Evolutionary conservation across 2,797 vertebrate genomes (phyloP), one percentile per base, ranked within the genome.

Genomic region (Orestias chungarensis): DNA sequence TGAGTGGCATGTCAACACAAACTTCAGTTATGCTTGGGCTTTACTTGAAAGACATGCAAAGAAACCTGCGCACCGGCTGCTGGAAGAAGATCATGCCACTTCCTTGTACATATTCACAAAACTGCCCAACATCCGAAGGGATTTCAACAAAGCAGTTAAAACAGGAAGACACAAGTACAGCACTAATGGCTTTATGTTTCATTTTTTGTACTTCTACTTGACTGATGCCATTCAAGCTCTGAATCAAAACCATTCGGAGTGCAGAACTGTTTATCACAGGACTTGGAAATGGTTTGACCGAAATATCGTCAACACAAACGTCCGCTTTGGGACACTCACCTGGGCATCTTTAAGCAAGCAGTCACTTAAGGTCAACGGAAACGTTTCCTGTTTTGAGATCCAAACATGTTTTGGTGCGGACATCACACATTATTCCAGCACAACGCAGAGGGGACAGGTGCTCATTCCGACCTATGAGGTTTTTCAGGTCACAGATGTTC

Each of bases 321-420:
- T 89, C 44, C 81, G 84, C 9, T 87, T 89, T 15, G 86, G 88
- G 3, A 50, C 27, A 25, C 86, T 89, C 11, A 69, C 40, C 7
- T 84, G 73, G 79, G 47, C 2, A 0, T 14, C 66, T 20, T 70
- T 57, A 7, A 73, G n/a, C 55, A 80, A 71, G 27, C 11, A 43
- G 8, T 52, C 70, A 0, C 47, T 71, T 57, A 4, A 23, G 11
- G 49, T 61, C 1, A 49, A 62, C 6, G 74, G 67, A 6, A 64
- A 73, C 0, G 62, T 74, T 27, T 88, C 89, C 50, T 91, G 85
- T 66, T 91, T 91, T 78, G 86, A 91, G 73, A 86, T 91, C 40
- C 29, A 79, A 23, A 82, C 86, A 0, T 89, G 89, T 61, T 80
- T 85, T 6, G 78, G 87, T 29, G 89, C 85, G 6, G 81, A 88